These are phyloP conservation scores for Homarus gammarus DNA, from an alignment of 2,888 invertebrate species.

Conservation along the genomic window DNA sequence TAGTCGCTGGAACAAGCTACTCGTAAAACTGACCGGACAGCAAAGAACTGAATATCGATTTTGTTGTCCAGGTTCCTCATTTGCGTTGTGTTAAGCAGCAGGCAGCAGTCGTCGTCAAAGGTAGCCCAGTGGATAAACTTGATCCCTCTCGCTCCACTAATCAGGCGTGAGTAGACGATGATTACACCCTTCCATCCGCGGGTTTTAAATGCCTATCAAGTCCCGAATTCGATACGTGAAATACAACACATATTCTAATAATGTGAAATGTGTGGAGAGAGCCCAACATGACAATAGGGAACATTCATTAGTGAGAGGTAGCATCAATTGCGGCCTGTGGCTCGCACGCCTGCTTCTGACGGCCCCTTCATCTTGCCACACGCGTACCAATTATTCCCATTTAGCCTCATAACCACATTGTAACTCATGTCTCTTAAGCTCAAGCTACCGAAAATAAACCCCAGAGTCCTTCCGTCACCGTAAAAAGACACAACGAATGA, in stretches of 20 bases:
- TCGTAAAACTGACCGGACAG: constrained; percentile 13
- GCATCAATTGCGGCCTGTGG: constrained; percentile 66
- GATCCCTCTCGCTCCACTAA: constrained; percentile 14
- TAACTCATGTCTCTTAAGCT: no score
- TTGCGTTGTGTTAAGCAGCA: constrained; percentile 43
- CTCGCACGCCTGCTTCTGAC: constrained; percentile 57
- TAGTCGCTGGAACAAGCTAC: background rate
- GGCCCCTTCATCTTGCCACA: constrained; percentile 47
- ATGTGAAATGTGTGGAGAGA: constrained; percentile 60
- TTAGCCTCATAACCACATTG: no score
- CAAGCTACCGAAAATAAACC: no score
- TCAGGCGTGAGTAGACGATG: background rate
- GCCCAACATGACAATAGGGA: constrained; percentile 64
- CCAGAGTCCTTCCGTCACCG: background rate
- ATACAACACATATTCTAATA: constrained; percentile 59
- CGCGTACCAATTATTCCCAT: constrained; percentile 11
- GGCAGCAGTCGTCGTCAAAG: constrained; percentile 8
- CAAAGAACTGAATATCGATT: constrained; percentile 48
- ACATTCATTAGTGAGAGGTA: constrained; percentile 64
- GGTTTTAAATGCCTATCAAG: constrained; percentile 46
- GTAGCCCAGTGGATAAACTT: constrained; percentile 41
- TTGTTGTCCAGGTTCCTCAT: constrained; percentile 58
- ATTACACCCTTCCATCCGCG: background rate
- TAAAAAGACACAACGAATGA: constrained; percentile 15
- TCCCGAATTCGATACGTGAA: constrained; percentile 37